These are phyloP conservation scores for Astyanax mexicanus DNA, from an alignment of 2,797 vertebrate genomes.

Conservation along the genomic window DNA sequence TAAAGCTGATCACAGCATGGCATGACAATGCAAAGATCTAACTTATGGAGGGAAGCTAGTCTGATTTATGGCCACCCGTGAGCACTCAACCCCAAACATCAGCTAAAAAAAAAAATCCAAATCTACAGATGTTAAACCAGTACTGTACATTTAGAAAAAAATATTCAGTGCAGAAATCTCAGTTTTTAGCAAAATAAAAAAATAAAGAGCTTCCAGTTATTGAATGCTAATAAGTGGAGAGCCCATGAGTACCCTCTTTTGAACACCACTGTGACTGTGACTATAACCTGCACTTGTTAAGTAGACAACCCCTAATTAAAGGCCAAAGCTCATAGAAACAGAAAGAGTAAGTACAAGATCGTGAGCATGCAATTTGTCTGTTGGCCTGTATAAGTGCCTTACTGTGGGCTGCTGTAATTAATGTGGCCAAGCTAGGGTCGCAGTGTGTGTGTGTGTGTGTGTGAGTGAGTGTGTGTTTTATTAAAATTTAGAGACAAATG, in stretches of 20 bases:
- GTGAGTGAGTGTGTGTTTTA: no score
- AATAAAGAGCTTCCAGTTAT: no score
- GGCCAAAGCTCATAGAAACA: background rate
- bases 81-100: background rate
- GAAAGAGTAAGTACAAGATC: background rate
- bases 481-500: no score
- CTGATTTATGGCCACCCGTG: no score
- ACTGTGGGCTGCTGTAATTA: no score
- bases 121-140: constrained; percentile 24
- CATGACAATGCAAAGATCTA: constrained; percentile 35
- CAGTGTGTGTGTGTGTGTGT: background rate
- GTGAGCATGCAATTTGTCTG: background rate
- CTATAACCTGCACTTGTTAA: constrained; percentile 23
- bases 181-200: no score
- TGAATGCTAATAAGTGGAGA: constrained; percentile 27
- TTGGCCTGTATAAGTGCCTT: background rate
- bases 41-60: no score
- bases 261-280: background rate
- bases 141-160: constrained; percentile 27
- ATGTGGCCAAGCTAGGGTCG: no score
- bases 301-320: constrained; percentile 13
- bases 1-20: constrained; percentile 38
- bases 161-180: no score
- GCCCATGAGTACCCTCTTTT: no score
- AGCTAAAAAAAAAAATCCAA: background rate